Conservation (phyloP, 1,140 invertebrate species). For the Heliconius hewitsoni region DNA sequence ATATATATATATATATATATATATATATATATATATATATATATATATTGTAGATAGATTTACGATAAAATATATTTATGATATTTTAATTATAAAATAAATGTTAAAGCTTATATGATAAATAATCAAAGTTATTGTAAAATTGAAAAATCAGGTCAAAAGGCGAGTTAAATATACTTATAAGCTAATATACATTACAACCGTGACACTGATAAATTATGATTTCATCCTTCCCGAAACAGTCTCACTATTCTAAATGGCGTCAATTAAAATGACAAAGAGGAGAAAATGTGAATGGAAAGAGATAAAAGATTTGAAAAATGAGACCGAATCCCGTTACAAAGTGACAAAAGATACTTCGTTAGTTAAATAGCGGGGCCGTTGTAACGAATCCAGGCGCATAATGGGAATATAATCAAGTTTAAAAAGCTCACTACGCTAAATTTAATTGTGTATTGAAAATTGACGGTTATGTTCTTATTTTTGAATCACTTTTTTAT, state of each 20-base stretch:
- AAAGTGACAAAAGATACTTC: constrained; percentile 42
- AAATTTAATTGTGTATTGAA: constrained; percentile 2
- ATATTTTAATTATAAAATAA: too few relatives aligned
- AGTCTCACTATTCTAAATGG: constrained; percentile 21
- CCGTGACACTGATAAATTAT: constrained; percentile 26
- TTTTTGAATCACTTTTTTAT: too few relatives aligned
- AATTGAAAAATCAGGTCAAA: background rate
- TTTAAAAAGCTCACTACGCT: background rate
- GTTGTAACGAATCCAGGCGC: constrained; percentile 15
- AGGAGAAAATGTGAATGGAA: constrained; percentile 37
- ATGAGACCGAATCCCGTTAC: constrained; percentile 30
- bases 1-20: too few relatives aligned
- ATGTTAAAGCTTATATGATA: background rate
- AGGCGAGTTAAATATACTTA: background rate
- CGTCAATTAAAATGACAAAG: constrained; percentile 42
- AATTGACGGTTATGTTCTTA: background rate
- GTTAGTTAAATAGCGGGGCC: constrained; percentile 37
- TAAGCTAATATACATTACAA: background rate
- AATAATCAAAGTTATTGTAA: background rate
- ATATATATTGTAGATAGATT: too few relatives aligned
- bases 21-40: too few relatives aligned
- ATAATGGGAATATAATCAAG: constrained; percentile 26
- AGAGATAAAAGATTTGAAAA: constrained; percentile 44
- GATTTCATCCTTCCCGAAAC: constrained; percentile 18
- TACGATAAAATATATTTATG: too few relatives aligned